These are phyloP conservation scores for Megalops atlanticus DNA, from an alignment of 2,113 vertebrate genomes.

Conservation along the genomic window DNA sequence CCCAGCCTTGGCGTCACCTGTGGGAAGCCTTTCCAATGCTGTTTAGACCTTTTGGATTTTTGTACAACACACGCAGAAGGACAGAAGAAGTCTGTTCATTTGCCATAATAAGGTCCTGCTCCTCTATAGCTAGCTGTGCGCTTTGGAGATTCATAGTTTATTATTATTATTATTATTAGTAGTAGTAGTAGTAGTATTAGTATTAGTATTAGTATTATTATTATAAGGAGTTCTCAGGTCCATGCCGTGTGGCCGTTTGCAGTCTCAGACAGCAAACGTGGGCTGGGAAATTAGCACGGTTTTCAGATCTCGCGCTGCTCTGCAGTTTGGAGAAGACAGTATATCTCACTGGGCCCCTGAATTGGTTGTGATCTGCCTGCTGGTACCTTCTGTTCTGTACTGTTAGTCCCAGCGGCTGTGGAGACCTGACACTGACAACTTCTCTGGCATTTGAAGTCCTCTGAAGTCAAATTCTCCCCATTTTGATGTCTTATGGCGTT, in stretches of 20 bases:
- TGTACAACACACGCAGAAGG: background rate
- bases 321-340: constrained; percentile 62
- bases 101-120: background rate
- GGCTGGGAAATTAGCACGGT: constrained; percentile 44
- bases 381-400: constrained; percentile 70
- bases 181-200: background rate
- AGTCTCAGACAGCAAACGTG: background rate
- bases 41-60: background rate
- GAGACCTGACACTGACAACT: constrained; percentile 55
- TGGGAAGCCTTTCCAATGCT: constrained; percentile 41
- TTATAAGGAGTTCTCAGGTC: constrained; percentile 30
- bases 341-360: constrained; percentile 59
- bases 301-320: constrained; percentile 59
- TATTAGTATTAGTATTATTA: background rate
- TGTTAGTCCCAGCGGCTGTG: constrained; percentile 54
- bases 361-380: constrained; percentile 68
- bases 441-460: constrained; percentile 69
- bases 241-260: background rate
- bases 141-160: too few relatives aligned
- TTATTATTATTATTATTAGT: background rate
- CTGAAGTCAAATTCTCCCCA: constrained; percentile 71
- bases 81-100: background rate
- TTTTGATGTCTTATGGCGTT: constrained; percentile 63
- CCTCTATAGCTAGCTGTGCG: too few relatives aligned
- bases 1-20: constrained; percentile 50